Evolutionary conservation across 2,888 invertebrate species (phyloP).

Genomic region (Petrophora chlorosata): DNA sequence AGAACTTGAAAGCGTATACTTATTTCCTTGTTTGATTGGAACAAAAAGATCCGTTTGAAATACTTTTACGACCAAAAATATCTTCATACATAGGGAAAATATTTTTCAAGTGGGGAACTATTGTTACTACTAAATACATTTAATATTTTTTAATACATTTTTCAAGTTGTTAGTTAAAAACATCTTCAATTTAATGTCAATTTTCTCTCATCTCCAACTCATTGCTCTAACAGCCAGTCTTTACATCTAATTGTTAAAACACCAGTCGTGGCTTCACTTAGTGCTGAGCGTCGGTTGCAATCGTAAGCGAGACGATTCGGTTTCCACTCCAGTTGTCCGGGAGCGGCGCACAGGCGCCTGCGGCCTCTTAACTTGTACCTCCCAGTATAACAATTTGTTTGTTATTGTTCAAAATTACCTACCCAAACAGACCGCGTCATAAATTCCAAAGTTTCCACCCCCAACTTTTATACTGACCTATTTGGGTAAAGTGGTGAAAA

Average conservation of each 20-base stretch:
- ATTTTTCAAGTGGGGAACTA: too few species aligned
- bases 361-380: constrained; percentile 23
- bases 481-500: constrained; percentile 57
- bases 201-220: background rate
- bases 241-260: background rate
- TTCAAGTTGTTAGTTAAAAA: too few species aligned
- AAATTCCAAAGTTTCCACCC: constrained; percentile 65
- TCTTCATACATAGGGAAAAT: too few species aligned
- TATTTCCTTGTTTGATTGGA: too few species aligned
- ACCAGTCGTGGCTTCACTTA: background rate
- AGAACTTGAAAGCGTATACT: too few species aligned
- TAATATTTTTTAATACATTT: too few species aligned
- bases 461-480: constrained; percentile 63
- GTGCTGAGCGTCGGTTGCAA: constrained; percentile 2
- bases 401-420: constrained; percentile 74
- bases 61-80: too few species aligned
- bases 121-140: too few species aligned
- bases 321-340: constrained; percentile 13
- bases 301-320: constrained; percentile 17
- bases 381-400: constrained; percentile 57
- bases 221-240: background rate
- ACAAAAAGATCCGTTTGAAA: too few species aligned
- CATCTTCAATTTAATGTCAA: too few species aligned
- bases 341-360: constrained; percentile 11
- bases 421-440: constrained; percentile 66